A percentile compares a stretch with the other conserved stretches of the same genome.
Evolutionary conservation across 2,888 invertebrate genomes (phyloP).

Genomic region (Baccha elongata): DNA sequence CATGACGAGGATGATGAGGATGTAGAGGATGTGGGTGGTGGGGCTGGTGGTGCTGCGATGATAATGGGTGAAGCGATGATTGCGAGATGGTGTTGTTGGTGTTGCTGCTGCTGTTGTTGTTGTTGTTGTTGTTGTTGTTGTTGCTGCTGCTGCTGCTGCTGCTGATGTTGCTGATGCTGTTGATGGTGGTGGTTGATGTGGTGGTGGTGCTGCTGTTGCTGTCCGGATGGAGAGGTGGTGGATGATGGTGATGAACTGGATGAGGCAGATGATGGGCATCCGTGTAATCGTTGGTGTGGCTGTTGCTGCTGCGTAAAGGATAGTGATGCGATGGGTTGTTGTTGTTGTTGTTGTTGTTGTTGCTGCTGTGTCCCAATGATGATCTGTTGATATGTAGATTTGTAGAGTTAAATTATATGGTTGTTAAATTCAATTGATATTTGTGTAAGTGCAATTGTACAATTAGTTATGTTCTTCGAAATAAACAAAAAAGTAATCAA

Average conservation of each 20-base stretch:
- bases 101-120: constrained; percentile 58
- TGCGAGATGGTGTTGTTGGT: constrained; percentile 77
- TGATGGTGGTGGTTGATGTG: constrained; percentile 74
- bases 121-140: constrained; percentile 73
- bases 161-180: constrained; percentile 68
- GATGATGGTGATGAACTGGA: constrained; percentile 79
- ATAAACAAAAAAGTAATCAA: background rate
- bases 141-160: constrained; percentile 73
- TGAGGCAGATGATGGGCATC: constrained; percentile 78
- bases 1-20: constrained; percentile 70
- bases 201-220: constrained; percentile 75
- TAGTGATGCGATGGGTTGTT: constrained; percentile 76
- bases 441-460: constrained; percentile 74
- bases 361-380: constrained; percentile 78
- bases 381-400: constrained; percentile 76
- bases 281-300: constrained; percentile 78
- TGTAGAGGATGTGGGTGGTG: constrained; percentile 74
- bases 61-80: constrained; percentile 78
- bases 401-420: background rate
- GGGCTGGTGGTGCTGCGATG: constrained; percentile 74
- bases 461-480: constrained; percentile 47
- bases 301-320: constrained; percentile 77
- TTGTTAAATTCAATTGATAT: background rate
- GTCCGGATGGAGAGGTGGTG: constrained; percentile 77
- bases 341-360: constrained; percentile 76